Percentiles rank a stretch among this genome's conserved stretches.
Evolutionary conservation across 2,888 invertebrate species (phyloP).

Genomic region (Augiades crinisus): DNA sequence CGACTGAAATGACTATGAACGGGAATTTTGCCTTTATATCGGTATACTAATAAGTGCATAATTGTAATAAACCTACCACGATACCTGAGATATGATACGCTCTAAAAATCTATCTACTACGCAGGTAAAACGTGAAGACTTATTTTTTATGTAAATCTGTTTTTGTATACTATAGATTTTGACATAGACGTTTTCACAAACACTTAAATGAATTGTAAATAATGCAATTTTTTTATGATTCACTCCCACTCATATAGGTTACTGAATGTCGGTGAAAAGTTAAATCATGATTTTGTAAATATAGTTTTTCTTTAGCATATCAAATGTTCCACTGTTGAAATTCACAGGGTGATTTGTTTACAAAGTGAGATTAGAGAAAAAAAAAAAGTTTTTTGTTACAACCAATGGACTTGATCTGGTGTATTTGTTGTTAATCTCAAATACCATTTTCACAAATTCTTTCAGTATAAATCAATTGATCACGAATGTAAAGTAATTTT

Average conservation of each 20-base stretch:
- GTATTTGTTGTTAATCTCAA: conserved; percentile 1
- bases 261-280: conserved; percentile 11
- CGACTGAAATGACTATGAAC: too few species aligned
- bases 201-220: conserved; percentile 15
- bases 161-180: too few species aligned
- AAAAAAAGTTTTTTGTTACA: conserved; percentile 14
- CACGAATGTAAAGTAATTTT: neutral
- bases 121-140: too few species aligned
- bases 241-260: conserved; percentile 9
- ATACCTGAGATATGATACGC: too few species aligned
- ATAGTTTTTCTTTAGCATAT: conserved; percentile 37
- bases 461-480: too few species aligned
- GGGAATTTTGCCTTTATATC: too few species aligned
- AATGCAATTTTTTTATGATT: conserved; percentile 10
- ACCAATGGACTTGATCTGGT: conserved; percentile 6
- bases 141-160: too few species aligned
- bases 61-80: too few species aligned
- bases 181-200: conserved; percentile 17
- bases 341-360: conserved; percentile 53
- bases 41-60: too few species aligned
- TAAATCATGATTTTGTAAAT: conserved; percentile 32
- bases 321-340: conserved; percentile 46
- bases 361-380: conserved; percentile 49
- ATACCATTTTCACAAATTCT: neutral
- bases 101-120: too few species aligned